Conservation (phyloP, 2,888 invertebrate genomes). For the Drosophila limbata region DNA sequence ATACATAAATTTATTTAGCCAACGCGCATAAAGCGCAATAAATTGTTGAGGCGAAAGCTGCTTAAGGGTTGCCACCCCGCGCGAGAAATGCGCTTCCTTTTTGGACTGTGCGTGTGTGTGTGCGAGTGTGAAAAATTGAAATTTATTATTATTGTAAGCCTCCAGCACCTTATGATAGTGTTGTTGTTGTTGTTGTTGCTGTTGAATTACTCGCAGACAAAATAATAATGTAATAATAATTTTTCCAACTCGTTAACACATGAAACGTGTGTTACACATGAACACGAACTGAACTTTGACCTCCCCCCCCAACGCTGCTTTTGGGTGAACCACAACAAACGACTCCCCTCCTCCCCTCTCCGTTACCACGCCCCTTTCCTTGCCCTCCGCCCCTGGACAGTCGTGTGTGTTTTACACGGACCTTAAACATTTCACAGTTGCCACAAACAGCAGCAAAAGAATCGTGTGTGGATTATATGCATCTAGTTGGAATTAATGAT, state of each 20-base stretch:
- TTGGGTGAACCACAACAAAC: neutral
- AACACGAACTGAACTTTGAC: conserved; percentile 34
- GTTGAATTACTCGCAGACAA: conserved; percentile 73
- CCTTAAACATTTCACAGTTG: conserved; percentile 28
- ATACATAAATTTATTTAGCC: conserved; percentile 80
- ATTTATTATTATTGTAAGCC: conserved; percentile 78
- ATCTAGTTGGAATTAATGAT: conserved; percentile 68
- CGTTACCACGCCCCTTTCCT: neutral
- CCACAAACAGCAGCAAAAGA: conserved; percentile 23
- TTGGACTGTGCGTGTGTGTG: neutral
- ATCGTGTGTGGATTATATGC: conserved; percentile 49
- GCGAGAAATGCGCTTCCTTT: conserved; percentile 22
- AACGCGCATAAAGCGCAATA: conserved; percentile 74
- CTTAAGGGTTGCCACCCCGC: conserved; percentile 60
- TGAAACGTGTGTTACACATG: conserved; percentile 57
- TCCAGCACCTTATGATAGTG: conserved; percentile 41
- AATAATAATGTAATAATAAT: conserved; percentile 82
- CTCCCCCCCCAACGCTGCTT: neutral
- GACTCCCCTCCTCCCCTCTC: neutral
- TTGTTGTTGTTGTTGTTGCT: conserved; percentile 36
- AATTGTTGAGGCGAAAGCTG: conserved; percentile 71
- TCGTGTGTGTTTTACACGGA: conserved; percentile 6
- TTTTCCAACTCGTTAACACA: conserved; percentile 82
- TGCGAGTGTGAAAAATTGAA: conserved; percentile 72
- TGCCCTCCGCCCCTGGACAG: neutral